These are phyloP conservation scores for Melanargia galathea DNA, from an alignment of 2,888 invertebrate species.

Conservation along the genomic window DNA sequence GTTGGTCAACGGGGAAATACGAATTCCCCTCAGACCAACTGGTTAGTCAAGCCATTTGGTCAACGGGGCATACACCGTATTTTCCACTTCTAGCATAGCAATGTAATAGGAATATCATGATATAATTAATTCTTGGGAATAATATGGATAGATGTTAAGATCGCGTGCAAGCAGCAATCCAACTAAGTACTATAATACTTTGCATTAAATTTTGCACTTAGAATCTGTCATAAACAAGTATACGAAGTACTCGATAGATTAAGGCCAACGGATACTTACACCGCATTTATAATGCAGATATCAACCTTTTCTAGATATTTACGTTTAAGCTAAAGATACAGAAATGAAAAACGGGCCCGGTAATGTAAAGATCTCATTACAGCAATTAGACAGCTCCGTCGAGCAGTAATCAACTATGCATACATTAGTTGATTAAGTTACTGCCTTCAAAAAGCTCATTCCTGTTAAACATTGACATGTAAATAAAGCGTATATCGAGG, in stretches of 20 bases:
- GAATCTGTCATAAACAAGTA: constrained; percentile 35
- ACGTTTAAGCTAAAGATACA: constrained; percentile 37
- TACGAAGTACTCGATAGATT: constrained; percentile 40
- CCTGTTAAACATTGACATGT: constrained; percentile 54
- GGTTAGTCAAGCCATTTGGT: too few species aligned
- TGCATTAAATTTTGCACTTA: constrained; percentile 45
- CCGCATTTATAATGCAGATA: constrained; percentile 31
- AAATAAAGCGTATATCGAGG: constrained; percentile 62
- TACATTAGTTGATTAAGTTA: constrained; percentile 66
- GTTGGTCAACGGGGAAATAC: too few species aligned
- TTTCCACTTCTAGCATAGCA: constrained; percentile 10
- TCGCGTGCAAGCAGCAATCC: constrained; percentile 52
- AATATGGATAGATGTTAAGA: constrained; percentile 59
- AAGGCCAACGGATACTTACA: constrained; percentile 37
- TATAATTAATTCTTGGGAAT: constrained; percentile 26
- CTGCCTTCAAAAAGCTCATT: constrained; percentile 64
- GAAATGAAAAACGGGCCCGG: constrained; percentile 42
- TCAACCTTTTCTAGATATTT: constrained; percentile 29
- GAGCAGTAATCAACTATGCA: constrained; percentile 59
- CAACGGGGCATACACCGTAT: not conserved
- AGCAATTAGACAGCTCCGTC: constrained; percentile 50
- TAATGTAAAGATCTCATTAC: constrained; percentile 42
- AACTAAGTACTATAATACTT: constrained; percentile 47
- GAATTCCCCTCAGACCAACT: too few species aligned
- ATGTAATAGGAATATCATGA: constrained; percentile 20